Percentiles rank a stretch among this genome's conserved stretches.
Conservation (phyloP, 1,140 invertebrate genomes). For the Aplysia californica region DNA sequence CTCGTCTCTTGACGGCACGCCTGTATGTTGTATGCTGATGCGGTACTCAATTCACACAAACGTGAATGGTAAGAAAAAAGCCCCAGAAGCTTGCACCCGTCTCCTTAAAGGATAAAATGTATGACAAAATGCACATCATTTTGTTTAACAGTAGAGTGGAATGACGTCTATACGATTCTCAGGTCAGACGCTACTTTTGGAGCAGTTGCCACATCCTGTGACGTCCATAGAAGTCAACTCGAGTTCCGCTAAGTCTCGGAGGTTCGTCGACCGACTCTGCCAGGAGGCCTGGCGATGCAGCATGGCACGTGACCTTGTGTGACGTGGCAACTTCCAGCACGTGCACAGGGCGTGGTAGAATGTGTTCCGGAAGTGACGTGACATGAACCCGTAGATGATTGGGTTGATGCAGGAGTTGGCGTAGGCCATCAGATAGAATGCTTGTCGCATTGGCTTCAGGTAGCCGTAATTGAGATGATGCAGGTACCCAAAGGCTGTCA, state of each 20-base stretch:
- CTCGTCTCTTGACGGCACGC: too few relatives aligned
- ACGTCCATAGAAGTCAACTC: slow-evolving; percentile 30
- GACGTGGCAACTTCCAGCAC: slow-evolving; percentile 44
- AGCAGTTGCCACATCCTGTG: slow-evolving; percentile 20
- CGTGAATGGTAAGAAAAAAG: too few relatives aligned
- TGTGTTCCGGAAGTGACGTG: slow-evolving; percentile 79
- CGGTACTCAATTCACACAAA: too few relatives aligned
- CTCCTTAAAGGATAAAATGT: too few relatives aligned
- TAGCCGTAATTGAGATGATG: slow-evolving; percentile 69
- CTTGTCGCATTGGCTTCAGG: slow-evolving; percentile 74
- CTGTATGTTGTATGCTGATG: too few relatives aligned
- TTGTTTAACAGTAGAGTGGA: too few relatives aligned
- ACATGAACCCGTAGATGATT: slow-evolving; percentile 83
- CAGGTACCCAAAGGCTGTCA: slow-evolving; percentile 71
- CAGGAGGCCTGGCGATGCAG: slow-evolving; percentile 38
- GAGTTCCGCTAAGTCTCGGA: slow-evolving; percentile 25
- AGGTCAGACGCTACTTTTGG: slow-evolving; percentile 12
- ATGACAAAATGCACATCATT: too few relatives aligned
- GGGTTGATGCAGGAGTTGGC: slow-evolving; percentile 78
- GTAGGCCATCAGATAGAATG: slow-evolving; percentile 73
- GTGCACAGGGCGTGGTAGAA: slow-evolving; percentile 68
- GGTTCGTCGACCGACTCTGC: slow-evolving; percentile 35
- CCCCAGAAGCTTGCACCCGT: too few relatives aligned
- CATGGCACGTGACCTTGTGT: slow-evolving; percentile 28
- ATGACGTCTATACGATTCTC: too few relatives aligned